phyloP scores from a whole-genome alignment of 2,113 vertebrate genomes.

The Microcebus murinus region DNA sequence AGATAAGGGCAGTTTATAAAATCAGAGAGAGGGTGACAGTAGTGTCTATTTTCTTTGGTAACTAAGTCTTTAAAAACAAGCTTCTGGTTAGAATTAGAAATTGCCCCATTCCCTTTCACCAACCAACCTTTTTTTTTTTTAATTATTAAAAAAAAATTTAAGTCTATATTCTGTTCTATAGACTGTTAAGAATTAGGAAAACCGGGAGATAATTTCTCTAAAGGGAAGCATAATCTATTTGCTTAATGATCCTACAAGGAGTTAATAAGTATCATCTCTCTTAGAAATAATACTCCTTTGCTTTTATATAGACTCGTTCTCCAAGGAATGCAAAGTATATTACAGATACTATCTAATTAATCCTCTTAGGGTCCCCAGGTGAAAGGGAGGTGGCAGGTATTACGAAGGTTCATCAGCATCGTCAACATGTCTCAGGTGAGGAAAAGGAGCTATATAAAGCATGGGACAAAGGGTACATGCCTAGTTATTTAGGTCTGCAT shows the following conservation, averaged over 20 bases:
- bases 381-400: constrained; percentile 48
- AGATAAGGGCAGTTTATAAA: constrained; percentile 30
- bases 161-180: constrained; percentile 28
- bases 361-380: constrained; percentile 62
- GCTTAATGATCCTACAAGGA: constrained; percentile 75
- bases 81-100: constrained; percentile 32
- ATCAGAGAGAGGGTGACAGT: not conserved
- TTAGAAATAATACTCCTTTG: constrained; percentile 78
- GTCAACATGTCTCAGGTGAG: constrained; percentile 28
- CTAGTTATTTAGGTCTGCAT: not conserved
- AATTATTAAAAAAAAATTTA: not conserved
- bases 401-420: not conserved
- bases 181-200: constrained; percentile 68
- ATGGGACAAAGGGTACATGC: not conserved
- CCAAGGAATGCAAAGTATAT: constrained; percentile 70
- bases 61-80: not conserved
- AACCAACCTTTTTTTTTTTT: not conserved
- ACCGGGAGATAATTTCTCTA: constrained; percentile 68
- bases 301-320: constrained; percentile 71
- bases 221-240: constrained; percentile 73
- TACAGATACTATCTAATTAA: constrained; percentile 69
- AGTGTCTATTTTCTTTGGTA: constrained; percentile 12
- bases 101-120: not conserved
- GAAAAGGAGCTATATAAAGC: not conserved
- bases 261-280: constrained; percentile 70